Percentiles rank a stretch among this genome's conserved stretches.
Evolutionary conservation across 1,140 invertebrate genomes (phyloP).

Genomic region (Goniozus legneri): DNA sequence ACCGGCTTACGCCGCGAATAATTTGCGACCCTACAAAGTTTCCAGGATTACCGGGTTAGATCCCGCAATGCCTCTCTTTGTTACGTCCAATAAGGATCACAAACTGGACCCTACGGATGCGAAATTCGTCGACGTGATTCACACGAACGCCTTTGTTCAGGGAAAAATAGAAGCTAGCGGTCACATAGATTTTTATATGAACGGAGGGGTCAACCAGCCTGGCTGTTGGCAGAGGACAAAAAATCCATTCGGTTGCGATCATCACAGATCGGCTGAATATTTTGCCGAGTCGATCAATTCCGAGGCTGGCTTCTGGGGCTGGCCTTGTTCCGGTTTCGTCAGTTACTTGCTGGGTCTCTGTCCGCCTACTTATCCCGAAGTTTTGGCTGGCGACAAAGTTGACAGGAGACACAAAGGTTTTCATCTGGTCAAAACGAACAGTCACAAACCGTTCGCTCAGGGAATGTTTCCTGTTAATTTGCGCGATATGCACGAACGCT

Average conservation of each 20-base stretch:
- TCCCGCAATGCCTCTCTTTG: conserved; percentile 66
- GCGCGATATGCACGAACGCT: conserved; percentile 13
- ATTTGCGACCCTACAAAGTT: conserved; percentile 53
- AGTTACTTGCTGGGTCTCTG: conserved; percentile 62
- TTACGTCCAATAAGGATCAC: conserved; percentile 52
- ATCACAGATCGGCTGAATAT: conserved; percentile 64
- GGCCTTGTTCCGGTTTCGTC: conserved; percentile 63
- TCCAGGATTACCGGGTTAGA: conserved; percentile 66
- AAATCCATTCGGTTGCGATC: conserved; percentile 59
- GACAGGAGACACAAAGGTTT: conserved; percentile 30
- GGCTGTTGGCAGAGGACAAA: conserved; percentile 58
- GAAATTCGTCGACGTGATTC: conserved; percentile 70
- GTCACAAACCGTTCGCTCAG: conserved; percentile 38
- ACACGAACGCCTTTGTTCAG: conserved; percentile 69
- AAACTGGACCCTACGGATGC: conserved; percentile 70
- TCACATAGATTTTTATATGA: conserved; percentile 72
- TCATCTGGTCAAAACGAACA: conserved; percentile 40
- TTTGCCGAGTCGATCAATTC: conserved; percentile 73
- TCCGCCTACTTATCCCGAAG: conserved; percentile 41
- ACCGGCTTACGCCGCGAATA: conserved; percentile 58
- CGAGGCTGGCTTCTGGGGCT: conserved; percentile 68
- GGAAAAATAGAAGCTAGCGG: conserved; percentile 63
- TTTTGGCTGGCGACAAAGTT: conserved; percentile 42
- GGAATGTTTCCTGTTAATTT: conserved; percentile 30
- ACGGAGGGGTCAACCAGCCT: conserved; percentile 67